Base-by-base conservation (phyloP, 2,113 vertebrate genomes). In the Ceyx melanurus region DNA sequence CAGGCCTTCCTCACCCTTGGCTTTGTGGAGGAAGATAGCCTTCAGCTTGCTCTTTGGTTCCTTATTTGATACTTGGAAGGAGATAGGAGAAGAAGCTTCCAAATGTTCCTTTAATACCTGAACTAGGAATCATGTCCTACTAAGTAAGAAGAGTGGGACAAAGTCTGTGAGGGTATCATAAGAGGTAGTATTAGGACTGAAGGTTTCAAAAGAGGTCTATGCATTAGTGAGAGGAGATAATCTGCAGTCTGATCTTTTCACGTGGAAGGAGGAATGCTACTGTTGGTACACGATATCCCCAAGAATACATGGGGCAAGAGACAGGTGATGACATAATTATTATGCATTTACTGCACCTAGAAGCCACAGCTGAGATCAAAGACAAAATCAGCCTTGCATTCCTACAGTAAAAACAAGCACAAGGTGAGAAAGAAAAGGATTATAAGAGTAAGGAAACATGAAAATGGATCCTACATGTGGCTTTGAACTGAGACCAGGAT, bases 301-400 rank as follows among this genome's bases (percentile, higher is more conserved):
- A 56, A 82, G 74, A 92, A 84, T 62, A 66, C 58, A 66, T 74
- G 74, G 85, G 71, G 83, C 74, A 95, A 90, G 74, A 93, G 29
- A 33, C 76, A 66, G 82, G 46, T 92, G 86, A 60, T 92, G 90
- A 72, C 78, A 91, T 76, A 92, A 88, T 94, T 92, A 70, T 70
- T 82, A 77, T 58, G 77, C 56, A 9, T 83, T 92, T 94, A 78
- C 62, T 86, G 77, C 80, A 73, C 33, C 71, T 85, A 53, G 28
- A 79, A 95, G 72, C 81, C 31, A 6, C 74, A 73, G 54, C 58
- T 91, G 23, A 93, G 74, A 96, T 95, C 81, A 93, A 89, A 90
- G 89, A 42, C 53, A 78, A 58, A 89, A 61, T 37, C 58, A 76
- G 50, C 9, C 58, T 62, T 61, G 58, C 0, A 1, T 71, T 87